These are phyloP conservation scores for Hesperophylax magnus DNA, from an alignment of 1,140 invertebrate species.

Conservation along the genomic window DNA sequence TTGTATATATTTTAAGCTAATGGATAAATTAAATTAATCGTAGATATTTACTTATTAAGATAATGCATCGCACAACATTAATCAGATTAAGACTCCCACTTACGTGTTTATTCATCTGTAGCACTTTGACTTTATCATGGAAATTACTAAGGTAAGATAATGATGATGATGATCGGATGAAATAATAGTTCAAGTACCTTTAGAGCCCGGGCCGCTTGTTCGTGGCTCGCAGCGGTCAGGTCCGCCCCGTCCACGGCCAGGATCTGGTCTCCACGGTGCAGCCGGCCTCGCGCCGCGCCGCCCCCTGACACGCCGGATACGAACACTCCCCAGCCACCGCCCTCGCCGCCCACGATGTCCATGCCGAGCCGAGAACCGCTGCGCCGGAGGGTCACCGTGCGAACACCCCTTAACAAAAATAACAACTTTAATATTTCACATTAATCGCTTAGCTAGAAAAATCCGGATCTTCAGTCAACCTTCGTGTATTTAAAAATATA, in stretches of 20 bases:
- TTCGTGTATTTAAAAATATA: no score
- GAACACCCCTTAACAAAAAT: conserved; percentile 61
- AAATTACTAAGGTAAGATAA: no score
- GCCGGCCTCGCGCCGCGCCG: conserved; percentile 93
- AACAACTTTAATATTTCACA: not conserved
- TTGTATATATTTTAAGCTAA: no score
- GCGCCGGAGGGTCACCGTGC: conserved; percentile 66
- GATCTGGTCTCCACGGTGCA: conserved; percentile 93
- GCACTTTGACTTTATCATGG: no score
- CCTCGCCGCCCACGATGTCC: conserved; percentile 99
- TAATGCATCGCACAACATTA: no score
- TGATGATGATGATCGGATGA: no score
- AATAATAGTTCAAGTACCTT: conserved; percentile 69
- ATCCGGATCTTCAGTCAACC: no score
- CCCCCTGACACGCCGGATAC: conserved; percentile 97
- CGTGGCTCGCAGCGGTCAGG: conserved; percentile 85
- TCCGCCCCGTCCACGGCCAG: conserved; percentile 91
- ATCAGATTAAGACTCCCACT: no score
- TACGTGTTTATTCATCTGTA: no score
- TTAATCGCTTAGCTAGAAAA: no score
- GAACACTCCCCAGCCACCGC: conserved; percentile 78
- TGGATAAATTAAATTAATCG: no score
- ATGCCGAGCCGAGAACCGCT: conserved; percentile 86
- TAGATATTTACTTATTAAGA: no score
- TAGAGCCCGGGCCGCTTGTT: conserved; percentile 89